Evolutionary conservation across 2,797 vertebrate species (phyloP), one percentile per base, ranked within the genome.

Genomic region (Oreortyx pictus): DNA sequence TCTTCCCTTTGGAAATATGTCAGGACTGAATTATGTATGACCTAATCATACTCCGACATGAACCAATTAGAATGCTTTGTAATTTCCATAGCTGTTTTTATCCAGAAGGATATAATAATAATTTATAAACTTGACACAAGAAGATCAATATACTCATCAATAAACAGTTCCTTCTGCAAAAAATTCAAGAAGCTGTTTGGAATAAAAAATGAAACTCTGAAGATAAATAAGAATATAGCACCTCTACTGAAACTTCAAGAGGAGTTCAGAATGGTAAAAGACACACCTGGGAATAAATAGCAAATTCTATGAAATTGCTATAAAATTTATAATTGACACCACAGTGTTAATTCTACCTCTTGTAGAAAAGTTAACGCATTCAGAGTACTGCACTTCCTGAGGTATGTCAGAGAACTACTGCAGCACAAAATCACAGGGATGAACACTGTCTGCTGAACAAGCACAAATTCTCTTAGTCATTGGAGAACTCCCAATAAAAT

Each of bases 31-130:
- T 17, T 88, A 29, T 82, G 84, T 82, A 87, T 0, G 0, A 65
- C n/a, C 37, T 78, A 87, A 85, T 61, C 78, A 59, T 68, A 78
- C 29, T 77, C 41, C 60, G 33, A 72, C 46, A 82, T 75, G 46
- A 89, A 85, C 11, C 41, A 57, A 57, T 68, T 78, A 50, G 17
- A 61, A 80, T 33, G 14, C n/a, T 86, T 79, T 79, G n/a, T 35
- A 76, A 67, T 88, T 82, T 86, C 85, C 75, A 68, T 31, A 67
- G 73, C 54, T 80, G 68, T 56, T 76, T 91, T 80, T 66, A 91
- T 72, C 31, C 52, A 89, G 49, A 79, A 91, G 49, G 31, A 65
- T 77, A 49, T 65, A 46, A 75, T n/a, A 83, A n/a, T 61, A 68
- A 86, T 91, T 92, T 90, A 78, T n/a, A 67, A 77, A 75, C 20